Evolutionary conservation across 1,140 invertebrate genomes (phyloP).

Genomic region (Charaxes varanes): DNA sequence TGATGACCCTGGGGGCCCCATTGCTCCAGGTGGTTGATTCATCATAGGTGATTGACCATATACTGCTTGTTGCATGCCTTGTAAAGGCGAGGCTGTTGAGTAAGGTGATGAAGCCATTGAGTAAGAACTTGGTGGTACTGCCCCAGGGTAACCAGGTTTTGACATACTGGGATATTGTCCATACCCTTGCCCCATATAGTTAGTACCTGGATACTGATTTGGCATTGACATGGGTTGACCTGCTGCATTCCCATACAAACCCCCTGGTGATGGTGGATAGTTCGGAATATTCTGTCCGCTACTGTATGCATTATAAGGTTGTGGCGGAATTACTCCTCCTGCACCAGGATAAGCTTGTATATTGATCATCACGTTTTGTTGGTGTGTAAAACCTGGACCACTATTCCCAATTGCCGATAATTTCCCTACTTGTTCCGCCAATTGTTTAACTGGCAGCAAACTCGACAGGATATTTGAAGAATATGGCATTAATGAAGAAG

Average conservation of each 20-base stretch:
- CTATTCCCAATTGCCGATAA: slow-evolving; percentile 41
- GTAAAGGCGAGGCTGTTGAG: slow-evolving; percentile 46
- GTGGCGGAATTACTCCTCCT: slow-evolving; percentile 44
- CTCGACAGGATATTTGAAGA: slow-evolving; percentile 50
- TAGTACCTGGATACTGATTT: slow-evolving; percentile 39
- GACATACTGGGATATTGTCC: slow-evolving; percentile 45
- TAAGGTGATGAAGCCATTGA: slow-evolving; percentile 38
- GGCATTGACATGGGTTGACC: slow-evolving; percentile 40
- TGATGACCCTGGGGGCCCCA: slow-evolving; percentile 49
- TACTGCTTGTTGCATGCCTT: slow-evolving; percentile 60
- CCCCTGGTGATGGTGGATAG: slow-evolving; percentile 31
- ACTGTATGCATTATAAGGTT: slow-evolving; percentile 39
- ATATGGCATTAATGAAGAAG: slow-evolving; percentile 49
- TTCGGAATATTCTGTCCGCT: slow-evolving; percentile 34
- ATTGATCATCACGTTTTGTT: slow-evolving; percentile 73
- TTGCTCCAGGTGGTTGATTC: slow-evolving; percentile 37
- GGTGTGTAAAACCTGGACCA: slow-evolving; percentile 58
- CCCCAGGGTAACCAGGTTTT: slow-evolving; percentile 36
- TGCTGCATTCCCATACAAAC: slow-evolving; percentile 33
- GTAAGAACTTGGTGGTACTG: slow-evolving; percentile 33
- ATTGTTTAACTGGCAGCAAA: slow-evolving; percentile 62
- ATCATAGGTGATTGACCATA: slow-evolving; percentile 48
- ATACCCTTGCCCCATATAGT: slow-evolving; percentile 43
- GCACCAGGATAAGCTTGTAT: slow-evolving; percentile 67
- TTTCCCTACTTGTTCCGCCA: slow-evolving; percentile 69